phyloP scores from a whole-genome alignment of 2,113 vertebrate species.

The Clarias macrocephalus region DNA sequence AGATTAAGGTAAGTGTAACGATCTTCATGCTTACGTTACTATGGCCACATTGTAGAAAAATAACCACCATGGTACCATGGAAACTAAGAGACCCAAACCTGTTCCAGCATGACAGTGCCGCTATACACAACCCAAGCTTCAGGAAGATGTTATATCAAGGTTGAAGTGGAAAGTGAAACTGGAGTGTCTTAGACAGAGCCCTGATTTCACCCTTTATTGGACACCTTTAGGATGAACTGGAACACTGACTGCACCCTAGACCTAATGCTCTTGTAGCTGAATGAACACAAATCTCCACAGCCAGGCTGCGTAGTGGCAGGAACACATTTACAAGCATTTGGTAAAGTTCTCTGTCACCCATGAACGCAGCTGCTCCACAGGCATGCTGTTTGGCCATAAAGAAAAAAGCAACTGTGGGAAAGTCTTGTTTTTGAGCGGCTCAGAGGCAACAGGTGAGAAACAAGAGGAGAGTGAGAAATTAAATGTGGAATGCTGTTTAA shows the following conservation, averaged over 20 bases:
- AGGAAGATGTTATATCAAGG: neutral
- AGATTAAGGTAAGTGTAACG: neutral
- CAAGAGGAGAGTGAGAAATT: no score
- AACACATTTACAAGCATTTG: neutral
- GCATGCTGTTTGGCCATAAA: neutral
- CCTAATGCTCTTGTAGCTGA: neutral
- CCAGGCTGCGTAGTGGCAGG: neutral
- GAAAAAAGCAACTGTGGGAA: neutral
- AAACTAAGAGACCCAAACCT: no score
- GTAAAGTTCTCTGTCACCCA: neutral
- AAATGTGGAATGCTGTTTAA: neutral
- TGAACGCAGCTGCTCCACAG: slow-evolving; percentile 8
- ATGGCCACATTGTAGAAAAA: neutral
- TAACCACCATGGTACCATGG: neutral
- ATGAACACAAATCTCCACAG: neutral
- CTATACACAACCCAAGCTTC: neutral
- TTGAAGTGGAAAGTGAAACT: neutral
- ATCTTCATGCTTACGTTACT: neutral
- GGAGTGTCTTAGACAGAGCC: neutral
- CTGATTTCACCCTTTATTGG: neutral
- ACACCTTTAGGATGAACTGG: neutral
- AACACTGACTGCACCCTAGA: neutral
- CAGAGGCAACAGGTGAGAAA: neutral
- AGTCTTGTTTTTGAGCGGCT: neutral
- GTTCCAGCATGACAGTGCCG: neutral